Evolutionary conservation across 2,113 vertebrate genomes (phyloP).

Genomic region (Eleginops maclovinus): DNA sequence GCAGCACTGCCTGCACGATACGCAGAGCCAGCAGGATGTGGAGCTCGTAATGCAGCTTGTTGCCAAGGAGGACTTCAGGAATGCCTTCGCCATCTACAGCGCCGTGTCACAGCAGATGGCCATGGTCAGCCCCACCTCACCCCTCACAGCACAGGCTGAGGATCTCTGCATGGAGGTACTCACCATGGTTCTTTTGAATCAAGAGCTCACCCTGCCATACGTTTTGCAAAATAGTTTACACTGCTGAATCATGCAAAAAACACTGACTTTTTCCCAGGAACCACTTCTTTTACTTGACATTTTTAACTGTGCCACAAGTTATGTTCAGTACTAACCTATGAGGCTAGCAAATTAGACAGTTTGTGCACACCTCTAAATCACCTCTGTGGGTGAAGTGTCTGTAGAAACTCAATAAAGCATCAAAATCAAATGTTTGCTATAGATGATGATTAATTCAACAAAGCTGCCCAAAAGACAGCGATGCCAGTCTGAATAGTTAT

Average conservation of each 20-base stretch:
- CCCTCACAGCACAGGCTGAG: constrained; percentile 89
- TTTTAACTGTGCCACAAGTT: too few species aligned
- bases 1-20: constrained; percentile 87
- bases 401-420: constrained; percentile 17
- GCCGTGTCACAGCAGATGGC: constrained; percentile 90
- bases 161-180: constrained; percentile 93
- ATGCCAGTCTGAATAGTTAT: constrained; percentile 36
- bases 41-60: constrained; percentile 90
- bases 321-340: too few species aligned
- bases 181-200: neutral
- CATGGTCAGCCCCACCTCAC: constrained; percentile 89
- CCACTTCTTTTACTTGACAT: too few species aligned
- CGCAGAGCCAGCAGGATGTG: constrained; percentile 94
- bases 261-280: too few species aligned
- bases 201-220: neutral
- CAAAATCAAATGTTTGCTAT: constrained; percentile 25
- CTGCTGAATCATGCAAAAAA: neutral
- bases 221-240: neutral
- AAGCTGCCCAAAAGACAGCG: constrained; percentile 33
- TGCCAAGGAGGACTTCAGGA: constrained; percentile 91
- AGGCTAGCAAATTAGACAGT: too few species aligned
- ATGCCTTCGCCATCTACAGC: constrained; percentile 91
- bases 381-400: constrained; percentile 31
- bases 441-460: constrained; percentile 52
- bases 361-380: too few species aligned